A percentile compares a stretch with the other conserved stretches of the same genome.
phyloP scores from a whole-genome alignment of 1,140 invertebrate genomes.

The Achroia grisella region DNA sequence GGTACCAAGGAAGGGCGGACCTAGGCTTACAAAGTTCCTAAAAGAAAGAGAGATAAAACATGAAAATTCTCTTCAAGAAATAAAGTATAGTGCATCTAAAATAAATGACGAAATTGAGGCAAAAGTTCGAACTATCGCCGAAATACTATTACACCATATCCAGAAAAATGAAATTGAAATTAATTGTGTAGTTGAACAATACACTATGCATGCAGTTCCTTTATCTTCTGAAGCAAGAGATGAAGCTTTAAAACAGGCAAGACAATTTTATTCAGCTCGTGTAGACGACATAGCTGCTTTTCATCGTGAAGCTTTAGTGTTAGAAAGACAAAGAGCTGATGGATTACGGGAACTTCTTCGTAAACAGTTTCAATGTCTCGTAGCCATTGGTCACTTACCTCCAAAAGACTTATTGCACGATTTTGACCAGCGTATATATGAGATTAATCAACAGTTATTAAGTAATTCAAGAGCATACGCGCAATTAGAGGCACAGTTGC shows the following conservation, averaged over 20 bases:
- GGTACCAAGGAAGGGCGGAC: constrained; percentile 30
- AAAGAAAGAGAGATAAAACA: constrained; percentile 35
- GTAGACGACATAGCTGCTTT: constrained; percentile 28
- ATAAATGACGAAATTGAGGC: constrained; percentile 36
- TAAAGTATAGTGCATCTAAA: constrained; percentile 17
- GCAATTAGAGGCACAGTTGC: constrained; percentile 38
- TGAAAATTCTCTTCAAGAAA: constrained; percentile 16
- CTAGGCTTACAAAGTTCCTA: constrained; percentile 40
- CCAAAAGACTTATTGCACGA: constrained; percentile 46
- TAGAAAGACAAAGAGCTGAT: constrained; percentile 44
- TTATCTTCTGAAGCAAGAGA: constrained; percentile 19
- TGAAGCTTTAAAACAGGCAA: constrained; percentile 24
- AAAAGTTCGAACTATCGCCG: constrained; percentile 32
- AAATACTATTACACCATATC: constrained; percentile 33
- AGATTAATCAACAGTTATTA: constrained; percentile 53
- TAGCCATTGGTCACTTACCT: constrained; percentile 31
- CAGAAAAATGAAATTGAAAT: constrained; percentile 35
- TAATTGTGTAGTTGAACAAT: constrained; percentile 23
- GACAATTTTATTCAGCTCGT: constrained; percentile 18
- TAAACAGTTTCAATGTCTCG: constrained; percentile 33
- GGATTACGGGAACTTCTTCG: constrained; percentile 32
- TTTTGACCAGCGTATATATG: constrained; percentile 48
- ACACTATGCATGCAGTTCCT: not conserved
- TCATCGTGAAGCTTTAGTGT: constrained; percentile 29
- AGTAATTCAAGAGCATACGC: constrained; percentile 45